A percentile compares a stretch with the other conserved stretches of the same genome.
Conservation (phyloP, 2,888 invertebrate genomes). For the Prosopocoilus inquinatus region DNA sequence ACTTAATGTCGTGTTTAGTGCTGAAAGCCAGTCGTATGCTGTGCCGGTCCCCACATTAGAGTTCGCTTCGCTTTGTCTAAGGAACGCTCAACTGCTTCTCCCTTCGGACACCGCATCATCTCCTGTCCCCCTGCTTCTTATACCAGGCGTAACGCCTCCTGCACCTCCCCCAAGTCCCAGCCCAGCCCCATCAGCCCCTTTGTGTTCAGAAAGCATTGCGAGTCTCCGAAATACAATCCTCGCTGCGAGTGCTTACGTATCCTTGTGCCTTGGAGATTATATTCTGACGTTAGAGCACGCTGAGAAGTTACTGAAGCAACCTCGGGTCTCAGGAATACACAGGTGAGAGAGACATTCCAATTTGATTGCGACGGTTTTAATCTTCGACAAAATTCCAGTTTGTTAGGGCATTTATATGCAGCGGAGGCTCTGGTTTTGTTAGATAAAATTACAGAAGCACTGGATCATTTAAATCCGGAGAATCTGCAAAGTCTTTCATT, state of each 20-base stretch:
- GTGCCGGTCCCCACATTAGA: conserved; percentile 86
- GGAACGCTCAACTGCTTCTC: conserved; percentile 76
- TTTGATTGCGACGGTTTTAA: not conserved
- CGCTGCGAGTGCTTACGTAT: conserved; percentile 80
- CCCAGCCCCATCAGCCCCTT: conserved; percentile 62
- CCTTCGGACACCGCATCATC: conserved; percentile 53
- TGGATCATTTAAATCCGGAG: conserved; percentile 78
- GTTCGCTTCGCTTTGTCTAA: conserved; percentile 84
- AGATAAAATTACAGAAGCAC: conserved; percentile 79
- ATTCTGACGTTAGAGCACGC: conserved; percentile 76
- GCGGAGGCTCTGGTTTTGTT: conserved; percentile 83
- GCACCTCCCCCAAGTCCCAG: conserved; percentile 45
- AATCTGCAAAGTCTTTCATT: conserved; percentile 60
- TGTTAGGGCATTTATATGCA: conserved; percentile 84
- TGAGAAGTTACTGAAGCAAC: conserved; percentile 68
- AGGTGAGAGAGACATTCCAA: conserved; percentile 50
- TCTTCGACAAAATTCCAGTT: conserved; percentile 59
- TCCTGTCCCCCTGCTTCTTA: conserved; percentile 47
- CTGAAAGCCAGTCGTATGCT: conserved; percentile 73
- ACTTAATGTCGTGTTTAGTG: conserved; percentile 36
- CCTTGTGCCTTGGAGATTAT: conserved; percentile 81
- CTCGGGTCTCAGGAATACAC: conserved; percentile 69
- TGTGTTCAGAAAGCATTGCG: conserved; percentile 60
- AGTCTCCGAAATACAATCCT: conserved; percentile 66
- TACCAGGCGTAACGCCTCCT: conserved; percentile 46